phyloP scores from a whole-genome alignment of 2,797 vertebrate genomes.

The Benthosema pterotum region DNA sequence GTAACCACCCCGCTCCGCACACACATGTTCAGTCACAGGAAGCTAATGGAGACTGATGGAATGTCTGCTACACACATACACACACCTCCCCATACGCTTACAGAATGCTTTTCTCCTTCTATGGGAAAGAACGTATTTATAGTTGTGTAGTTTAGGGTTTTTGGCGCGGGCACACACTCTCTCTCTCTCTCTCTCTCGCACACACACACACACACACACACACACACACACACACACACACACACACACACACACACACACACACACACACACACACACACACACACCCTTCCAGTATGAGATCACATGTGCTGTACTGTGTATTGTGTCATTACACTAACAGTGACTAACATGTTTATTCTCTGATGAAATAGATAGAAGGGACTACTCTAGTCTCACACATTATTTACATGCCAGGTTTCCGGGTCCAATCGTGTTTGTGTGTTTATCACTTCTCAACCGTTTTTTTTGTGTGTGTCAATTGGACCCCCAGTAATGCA shows the following conservation, averaged over 20 bases:
- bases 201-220: constrained; percentile 14
- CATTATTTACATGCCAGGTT: too few species aligned
- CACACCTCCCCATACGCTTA: neutral
- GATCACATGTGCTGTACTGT: constrained; percentile 11
- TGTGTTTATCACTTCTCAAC: too few species aligned
- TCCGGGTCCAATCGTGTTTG: too few species aligned
- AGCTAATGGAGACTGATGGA: neutral
- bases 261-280: constrained; percentile 17
- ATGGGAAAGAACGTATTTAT: constrained; percentile 61
- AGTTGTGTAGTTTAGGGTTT: constrained; percentile 44
- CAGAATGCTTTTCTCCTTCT: constrained; percentile 50
- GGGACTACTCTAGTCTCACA: too few species aligned
- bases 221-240: constrained; percentile 13
- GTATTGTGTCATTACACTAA: constrained; percentile 9
- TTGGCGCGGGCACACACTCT: too few species aligned
- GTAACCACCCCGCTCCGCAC: neutral
- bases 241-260: constrained; percentile 1
- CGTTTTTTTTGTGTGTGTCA: too few species aligned
- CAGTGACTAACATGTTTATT: constrained; percentile 10
- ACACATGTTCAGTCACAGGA: neutral
- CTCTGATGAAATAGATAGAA: neutral
- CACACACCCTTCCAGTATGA: constrained; percentile 22
- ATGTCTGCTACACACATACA: neutral
- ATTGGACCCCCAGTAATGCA: too few species aligned
- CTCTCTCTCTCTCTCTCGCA: neutral